Base-by-base conservation (phyloP, 2,797 vertebrate species). In the Coranthus polyacanthus region DNA sequence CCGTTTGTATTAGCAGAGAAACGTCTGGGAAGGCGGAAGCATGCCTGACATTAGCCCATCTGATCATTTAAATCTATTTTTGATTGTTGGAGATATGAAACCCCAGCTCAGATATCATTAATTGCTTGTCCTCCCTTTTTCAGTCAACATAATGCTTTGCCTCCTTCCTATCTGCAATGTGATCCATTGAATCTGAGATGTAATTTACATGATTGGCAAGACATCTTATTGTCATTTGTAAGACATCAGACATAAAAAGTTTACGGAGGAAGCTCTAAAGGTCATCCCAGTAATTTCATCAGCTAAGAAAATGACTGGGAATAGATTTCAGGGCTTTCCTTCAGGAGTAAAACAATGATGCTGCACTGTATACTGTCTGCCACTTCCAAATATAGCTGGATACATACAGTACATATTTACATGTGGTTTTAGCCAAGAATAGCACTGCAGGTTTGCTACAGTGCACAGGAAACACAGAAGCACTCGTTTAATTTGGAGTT, bases 31-130 rank as follows among this genome's bases (percentile, higher is more conserved):
- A 75, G 75, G 68, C 10, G 53, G 81, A 83, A 83, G 75, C 51
- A 17, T 4, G 69, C 21, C 79, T 72, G 78, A 85, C 71, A 72
- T 81, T 55, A 74, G 78, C 69, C 43, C 74, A 59, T 81, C 70
- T 66, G 78, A 89, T 87, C 84, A 83, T 88, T 86, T 70, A 78
- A 88, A 89, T 90, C 76, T 90, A 87, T 85, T 89, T 89, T 84
- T 78, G 85, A 91, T 91, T 79, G 86, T 81, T 47, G 69, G 83
- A 62, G 82, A 88, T 83, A 82, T 71, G 81, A 91, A 82, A 89
- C 84, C 73, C 72, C 70, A 11, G 87, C 83, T 92, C 85, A 34
- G 78, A 88, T 90, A 79, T 80, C 84, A 82, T 88, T 92, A 89
- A 91, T 90, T 89, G 89, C 85, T 80, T 72, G 72, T 80, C 73